Evolutionary conservation across 1,140 invertebrate species (phyloP), one percentile per base, ranked within the genome.

Genomic region (Neodiprion lecontei): DNA sequence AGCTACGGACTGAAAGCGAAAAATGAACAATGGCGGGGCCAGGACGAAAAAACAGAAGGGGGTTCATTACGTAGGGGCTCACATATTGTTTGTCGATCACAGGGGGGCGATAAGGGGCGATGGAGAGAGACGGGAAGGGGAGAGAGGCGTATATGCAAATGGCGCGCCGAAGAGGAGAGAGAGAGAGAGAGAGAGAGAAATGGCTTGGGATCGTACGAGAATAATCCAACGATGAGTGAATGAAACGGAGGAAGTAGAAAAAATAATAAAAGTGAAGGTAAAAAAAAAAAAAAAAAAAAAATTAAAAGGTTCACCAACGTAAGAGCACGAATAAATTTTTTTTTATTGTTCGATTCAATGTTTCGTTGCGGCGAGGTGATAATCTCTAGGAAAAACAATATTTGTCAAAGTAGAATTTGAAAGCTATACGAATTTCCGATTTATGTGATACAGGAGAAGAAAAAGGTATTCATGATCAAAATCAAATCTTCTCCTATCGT

Each of bases 11-110:
- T 40, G 28, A 40, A 40, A 40, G 28, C 28, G 28, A 40, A 40
- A 40, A 40, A 40, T 80, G 81, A 78, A 85, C 83, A 85, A 83
- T 84, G 79, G 81, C 79, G 61, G 75, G 28, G 78, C 77, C 74
- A 78, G 71, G 79, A 82, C 81, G 78, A 85, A 86, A 85, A 85
- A 85, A 82, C 78, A 83, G 79, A 81, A 78, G 53, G 53, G 53
- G 53, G 53, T 84, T 88, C 85, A 87, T 88, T 87, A 88, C 83
- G 78, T 83, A 78, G 81, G 82, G 80, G 81, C 8, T 61, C 53
- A 17, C 53, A 61, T 61, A 61, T 61, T 61, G 53, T 61, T 61
- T 61, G 53, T 61, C 40, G 21, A 69, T 69, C 40, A 69, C 67
- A 21, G 11, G 67, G 67, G 14, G 11, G 67, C 21, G 67, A 23